Conservation (phyloP, 2,888 invertebrate species). For the Philereme vetulata region DNA sequence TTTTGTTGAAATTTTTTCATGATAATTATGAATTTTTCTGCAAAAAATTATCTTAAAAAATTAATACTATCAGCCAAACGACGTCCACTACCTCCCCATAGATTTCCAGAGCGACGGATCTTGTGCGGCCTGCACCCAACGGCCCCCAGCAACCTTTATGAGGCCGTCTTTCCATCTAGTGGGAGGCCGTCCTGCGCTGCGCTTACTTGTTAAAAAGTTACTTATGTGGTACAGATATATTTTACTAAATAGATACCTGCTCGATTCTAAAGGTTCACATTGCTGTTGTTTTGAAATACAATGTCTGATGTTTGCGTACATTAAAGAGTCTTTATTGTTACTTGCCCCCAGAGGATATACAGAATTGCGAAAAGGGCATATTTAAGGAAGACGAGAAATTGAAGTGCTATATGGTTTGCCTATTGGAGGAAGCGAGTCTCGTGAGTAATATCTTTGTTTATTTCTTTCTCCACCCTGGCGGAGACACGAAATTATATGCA, state of each 20-base stretch:
- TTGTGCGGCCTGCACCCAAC: too few relatives aligned
- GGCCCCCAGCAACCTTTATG: too few relatives aligned
- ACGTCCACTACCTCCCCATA: too few relatives aligned
- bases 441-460: conserved; percentile 75
- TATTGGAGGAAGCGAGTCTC: conserved; percentile 78
- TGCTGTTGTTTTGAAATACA: conserved; percentile 52
- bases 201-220: too few relatives aligned
- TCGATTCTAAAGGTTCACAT: conserved; percentile 14
- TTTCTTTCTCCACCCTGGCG: conserved; percentile 55
- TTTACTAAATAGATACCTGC: background rate
- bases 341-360: conserved; percentile 80
- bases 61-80: too few relatives aligned
- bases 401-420: conserved; percentile 83
- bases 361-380: conserved; percentile 82
- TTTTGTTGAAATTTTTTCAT: too few relatives aligned
- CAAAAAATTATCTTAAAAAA: too few relatives aligned
- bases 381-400: conserved; percentile 81
- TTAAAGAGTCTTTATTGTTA: conserved; percentile 74
- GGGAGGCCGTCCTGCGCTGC: too few relatives aligned
- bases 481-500: conserved; percentile 59
- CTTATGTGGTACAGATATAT: too few relatives aligned
- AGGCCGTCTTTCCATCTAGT: too few relatives aligned
- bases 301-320: conserved; percentile 65
- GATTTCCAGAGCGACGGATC: too few relatives aligned
- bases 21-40: too few relatives aligned